phyloP scores from a whole-genome alignment of 2,113 vertebrate species.

The Dromiciops gliroides region DNA sequence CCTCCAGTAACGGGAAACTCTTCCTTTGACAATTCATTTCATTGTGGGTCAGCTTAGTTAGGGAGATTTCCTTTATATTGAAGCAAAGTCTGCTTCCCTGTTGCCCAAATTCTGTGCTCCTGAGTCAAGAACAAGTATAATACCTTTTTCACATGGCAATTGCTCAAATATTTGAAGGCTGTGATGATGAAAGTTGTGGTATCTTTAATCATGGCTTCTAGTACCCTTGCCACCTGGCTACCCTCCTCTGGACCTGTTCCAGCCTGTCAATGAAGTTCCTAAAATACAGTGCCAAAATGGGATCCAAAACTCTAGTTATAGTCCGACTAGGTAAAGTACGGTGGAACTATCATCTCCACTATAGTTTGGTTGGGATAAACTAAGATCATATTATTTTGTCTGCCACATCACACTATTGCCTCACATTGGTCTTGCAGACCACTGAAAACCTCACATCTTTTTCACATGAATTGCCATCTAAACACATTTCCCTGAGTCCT shows the following conservation, averaged over 20 bases:
- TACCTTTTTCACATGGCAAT: not conserved
- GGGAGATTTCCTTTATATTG: not conserved
- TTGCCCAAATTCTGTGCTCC: not conserved
- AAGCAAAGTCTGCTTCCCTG: not conserved
- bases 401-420: not conserved
- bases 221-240: not conserved
- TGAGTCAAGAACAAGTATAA: not conserved
- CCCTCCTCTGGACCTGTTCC: not conserved
- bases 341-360: not conserved
- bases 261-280: not conserved
- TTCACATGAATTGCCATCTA: not conserved
- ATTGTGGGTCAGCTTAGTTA: not conserved
- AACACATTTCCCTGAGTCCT: not conserved
- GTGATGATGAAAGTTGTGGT: not conserved
- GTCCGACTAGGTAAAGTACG: not conserved
- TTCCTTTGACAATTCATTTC: not conserved
- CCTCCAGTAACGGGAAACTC: not conserved
- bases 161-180: not conserved
- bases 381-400: not conserved
- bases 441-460: not conserved
- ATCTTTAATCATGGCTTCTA: not conserved
- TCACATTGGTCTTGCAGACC: not conserved
- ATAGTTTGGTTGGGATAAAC: not conserved
- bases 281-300: not conserved
- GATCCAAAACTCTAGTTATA: not conserved